Percentiles rank a stretch among this genome's conserved stretches.
These are phyloP conservation scores for Carcharodon carcharias DNA, from an alignment of 2,797 vertebrate genomes.

Conservation along the genomic window DNA sequence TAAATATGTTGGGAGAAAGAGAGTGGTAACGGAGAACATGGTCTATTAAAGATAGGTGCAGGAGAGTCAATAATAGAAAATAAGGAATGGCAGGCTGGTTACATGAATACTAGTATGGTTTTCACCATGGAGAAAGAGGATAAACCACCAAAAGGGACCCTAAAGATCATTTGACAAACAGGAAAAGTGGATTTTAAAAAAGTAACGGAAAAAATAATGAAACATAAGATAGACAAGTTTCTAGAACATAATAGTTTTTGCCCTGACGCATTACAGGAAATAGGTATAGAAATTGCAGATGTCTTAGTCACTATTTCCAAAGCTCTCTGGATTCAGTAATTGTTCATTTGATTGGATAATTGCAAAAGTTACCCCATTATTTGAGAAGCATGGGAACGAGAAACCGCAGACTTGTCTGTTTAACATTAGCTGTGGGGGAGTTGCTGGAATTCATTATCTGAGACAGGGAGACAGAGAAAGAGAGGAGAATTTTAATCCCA, in stretches of 20 bases:
- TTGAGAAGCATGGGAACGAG: background rate
- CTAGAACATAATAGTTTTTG: background rate
- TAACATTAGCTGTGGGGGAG: background rate
- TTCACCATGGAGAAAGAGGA: background rate
- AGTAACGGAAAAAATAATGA: background rate
- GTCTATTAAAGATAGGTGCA: background rate
- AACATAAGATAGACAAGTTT: background rate
- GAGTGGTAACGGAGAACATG: background rate
- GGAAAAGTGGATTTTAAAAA: background rate
- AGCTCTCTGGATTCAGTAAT: background rate
- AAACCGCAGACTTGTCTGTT: background rate
- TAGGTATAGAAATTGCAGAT: background rate
- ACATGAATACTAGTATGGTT: background rate
- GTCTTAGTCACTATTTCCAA: background rate
- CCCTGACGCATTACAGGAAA: background rate
- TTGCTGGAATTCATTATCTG: background rate
- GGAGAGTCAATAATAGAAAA: background rate
- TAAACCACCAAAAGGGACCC: background rate
- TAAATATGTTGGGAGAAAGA: background rate
- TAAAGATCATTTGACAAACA: background rate
- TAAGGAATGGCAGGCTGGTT: background rate
- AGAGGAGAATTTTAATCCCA: background rate
- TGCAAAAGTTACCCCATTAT: background rate
- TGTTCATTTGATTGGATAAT: background rate
- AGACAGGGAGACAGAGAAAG: too few species aligned